Conservation (phyloP, 2,113 vertebrate genomes). For the Plestiodon gilberti region DNA sequence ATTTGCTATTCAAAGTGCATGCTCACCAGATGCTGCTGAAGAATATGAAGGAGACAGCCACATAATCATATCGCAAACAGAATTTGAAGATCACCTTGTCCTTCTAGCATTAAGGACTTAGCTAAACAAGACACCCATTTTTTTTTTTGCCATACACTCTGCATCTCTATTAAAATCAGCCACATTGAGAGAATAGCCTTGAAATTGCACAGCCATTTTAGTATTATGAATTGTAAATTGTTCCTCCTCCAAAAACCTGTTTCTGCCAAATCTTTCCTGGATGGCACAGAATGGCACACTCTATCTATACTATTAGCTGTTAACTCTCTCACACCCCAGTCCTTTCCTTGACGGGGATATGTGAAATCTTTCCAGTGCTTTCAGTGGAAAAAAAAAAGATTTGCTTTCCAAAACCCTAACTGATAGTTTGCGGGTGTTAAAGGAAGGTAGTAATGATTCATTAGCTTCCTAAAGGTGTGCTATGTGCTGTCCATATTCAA, state of each 20-base stretch:
- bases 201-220: constrained; percentile 24
- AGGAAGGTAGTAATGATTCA: too few species aligned
- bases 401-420: neutral
- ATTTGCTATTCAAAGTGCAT: constrained; percentile 62
- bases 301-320: neutral
- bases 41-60: constrained; percentile 56
- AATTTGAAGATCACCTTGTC: constrained; percentile 70
- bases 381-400: neutral
- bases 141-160: constrained; percentile 14
- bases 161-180: constrained; percentile 55
- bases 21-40: constrained; percentile 65
- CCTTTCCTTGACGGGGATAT: neutral
- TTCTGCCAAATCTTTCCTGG: neutral
- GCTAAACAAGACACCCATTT: constrained; percentile 55
- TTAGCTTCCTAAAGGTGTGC: too few species aligned
- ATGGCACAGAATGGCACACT: neutral
- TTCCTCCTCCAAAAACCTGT: neutral
- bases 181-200: neutral
- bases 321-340: neutral
- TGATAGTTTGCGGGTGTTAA: too few species aligned
- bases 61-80: constrained; percentile 52
- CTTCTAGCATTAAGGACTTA: constrained; percentile 49
- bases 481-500: too few species aligned
- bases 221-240: constrained; percentile 28
- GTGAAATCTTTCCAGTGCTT: neutral